Evolutionary conservation across 2,113 vertebrate species (phyloP), one percentile per base, ranked within the genome.

Genomic region (Lophochroa leadbeateri): DNA sequence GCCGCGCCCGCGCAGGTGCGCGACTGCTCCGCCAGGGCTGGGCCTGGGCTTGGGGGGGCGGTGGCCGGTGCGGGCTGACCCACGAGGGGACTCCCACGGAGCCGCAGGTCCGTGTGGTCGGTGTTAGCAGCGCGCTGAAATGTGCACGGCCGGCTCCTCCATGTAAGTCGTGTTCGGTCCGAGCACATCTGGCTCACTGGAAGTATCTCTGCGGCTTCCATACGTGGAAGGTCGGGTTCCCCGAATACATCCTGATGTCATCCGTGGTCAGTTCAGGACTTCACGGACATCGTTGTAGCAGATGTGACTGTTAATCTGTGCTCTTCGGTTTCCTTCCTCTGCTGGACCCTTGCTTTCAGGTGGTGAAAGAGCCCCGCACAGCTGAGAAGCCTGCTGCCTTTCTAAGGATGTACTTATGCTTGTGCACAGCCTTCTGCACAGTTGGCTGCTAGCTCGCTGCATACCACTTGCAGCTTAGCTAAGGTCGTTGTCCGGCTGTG

Each of bases 201-300:
- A 18, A 61, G 10, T 8, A 2, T 14, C 41, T 4, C 35, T 21
- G 2, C 20, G 23, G 70, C 6, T 41, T 28, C 47, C 8, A 0
- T 20, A 1, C 1, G 35, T 3, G 35, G 49, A 24, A 76, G 70
- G 18, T 43, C 35, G 1, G 25, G 61, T 33, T 21, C 13, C 23
- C n/a, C 24, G 25, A 58, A 7, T 24, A 24, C 33, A 58, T 58
- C 57, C 57, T 35, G 57, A 35, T 35, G 33, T 16, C 57, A 35
- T 58, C 33, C 33, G 9, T 15, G n/a, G 57, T n/a, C 33, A 58
- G 57, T 58, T 58, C 33, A 35, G 21, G 41, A 11, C 60, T 55
- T 55, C 9, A 1, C 4, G 19, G 31, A 0, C 9, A 1, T 7
- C 4, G 31, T 23, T 50, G 0, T 11, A 9, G 17, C 65, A 23